Conservation (phyloP, 2,888 invertebrate genomes). For the Carabus problematicus region DNA sequence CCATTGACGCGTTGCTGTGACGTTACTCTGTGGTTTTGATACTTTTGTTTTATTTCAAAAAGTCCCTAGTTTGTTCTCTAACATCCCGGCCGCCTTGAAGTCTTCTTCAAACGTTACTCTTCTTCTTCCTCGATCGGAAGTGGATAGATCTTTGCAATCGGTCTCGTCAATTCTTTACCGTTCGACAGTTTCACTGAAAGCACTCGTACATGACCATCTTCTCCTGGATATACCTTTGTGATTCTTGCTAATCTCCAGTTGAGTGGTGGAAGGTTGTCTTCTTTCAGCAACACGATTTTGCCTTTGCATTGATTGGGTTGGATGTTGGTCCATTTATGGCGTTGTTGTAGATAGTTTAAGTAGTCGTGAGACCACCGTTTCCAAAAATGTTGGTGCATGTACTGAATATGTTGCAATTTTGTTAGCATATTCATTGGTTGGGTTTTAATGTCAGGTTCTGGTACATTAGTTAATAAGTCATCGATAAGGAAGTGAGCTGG, state of each 20-base stretch:
- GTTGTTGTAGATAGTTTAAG: constrained; percentile 8
- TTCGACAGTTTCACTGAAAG: neutral
- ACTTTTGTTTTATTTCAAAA: too few species aligned
- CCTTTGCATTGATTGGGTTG: neutral
- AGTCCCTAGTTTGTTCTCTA: too few species aligned
- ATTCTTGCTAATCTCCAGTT: neutral
- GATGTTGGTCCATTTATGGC: neutral
- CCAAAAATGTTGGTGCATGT: constrained; percentile 43
- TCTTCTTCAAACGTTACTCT: neutral
- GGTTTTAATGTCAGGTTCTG: constrained; percentile 42
- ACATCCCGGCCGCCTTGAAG: too few species aligned
- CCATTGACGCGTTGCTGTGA: too few species aligned
- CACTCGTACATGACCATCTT: neutral
- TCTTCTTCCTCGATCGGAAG: constrained; percentile 2
- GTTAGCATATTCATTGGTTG: constrained; percentile 33
- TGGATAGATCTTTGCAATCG: neutral
- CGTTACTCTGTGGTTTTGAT: too few species aligned
- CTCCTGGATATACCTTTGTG: neutral
- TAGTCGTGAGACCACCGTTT: constrained; percentile 12
- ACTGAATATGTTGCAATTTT: constrained; percentile 45
- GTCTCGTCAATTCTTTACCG: neutral
- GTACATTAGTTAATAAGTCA: constrained; percentile 43
- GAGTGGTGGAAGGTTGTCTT: neutral
- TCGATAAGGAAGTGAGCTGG: constrained; percentile 48
- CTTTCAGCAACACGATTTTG: neutral